These are phyloP conservation scores for Cataglyphis albicans DNA, from an alignment of 2,888 invertebrate species.

Conservation along the genomic window DNA sequence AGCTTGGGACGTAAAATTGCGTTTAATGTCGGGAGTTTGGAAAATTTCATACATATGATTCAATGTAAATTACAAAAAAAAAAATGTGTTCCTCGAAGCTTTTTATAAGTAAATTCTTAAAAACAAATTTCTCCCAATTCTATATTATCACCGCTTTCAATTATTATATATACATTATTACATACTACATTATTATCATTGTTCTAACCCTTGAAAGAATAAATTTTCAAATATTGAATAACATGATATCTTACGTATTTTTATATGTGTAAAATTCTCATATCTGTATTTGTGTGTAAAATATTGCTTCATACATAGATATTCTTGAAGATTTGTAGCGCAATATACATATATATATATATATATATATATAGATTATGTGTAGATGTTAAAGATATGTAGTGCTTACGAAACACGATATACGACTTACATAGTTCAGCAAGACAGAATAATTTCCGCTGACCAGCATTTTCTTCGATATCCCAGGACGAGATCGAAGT, in stretches of 20 bases:
- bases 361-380: not conserved
- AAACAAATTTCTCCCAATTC: not conserved
- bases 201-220: not conserved
- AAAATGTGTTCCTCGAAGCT: not conserved
- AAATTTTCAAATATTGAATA: not conserved
- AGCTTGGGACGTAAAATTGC: slow-evolving; percentile 31
- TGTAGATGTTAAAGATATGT: slow-evolving; percentile 10
- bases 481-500: slow-evolving; percentile 26
- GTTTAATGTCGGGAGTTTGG: slow-evolving; percentile 27
- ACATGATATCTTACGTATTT: not conserved
- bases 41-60: slow-evolving; percentile 32
- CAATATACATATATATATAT: not conserved
- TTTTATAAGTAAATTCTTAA: not conserved
- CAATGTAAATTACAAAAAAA: not conserved
- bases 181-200: not conserved
- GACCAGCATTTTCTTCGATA: slow-evolving; percentile 38
- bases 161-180: not conserved
- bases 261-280: not conserved
- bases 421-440: not conserved
- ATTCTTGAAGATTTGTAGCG: slow-evolving; percentile 33
- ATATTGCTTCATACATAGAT: not conserved
- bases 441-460: slow-evolving; percentile 50
- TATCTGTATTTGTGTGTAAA: not conserved
- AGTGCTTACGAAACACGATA: not conserved
- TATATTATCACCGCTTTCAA: not conserved